phyloP scores from a whole-genome alignment of 1,140 invertebrate species.

The Apolygus lucorum region DNA sequence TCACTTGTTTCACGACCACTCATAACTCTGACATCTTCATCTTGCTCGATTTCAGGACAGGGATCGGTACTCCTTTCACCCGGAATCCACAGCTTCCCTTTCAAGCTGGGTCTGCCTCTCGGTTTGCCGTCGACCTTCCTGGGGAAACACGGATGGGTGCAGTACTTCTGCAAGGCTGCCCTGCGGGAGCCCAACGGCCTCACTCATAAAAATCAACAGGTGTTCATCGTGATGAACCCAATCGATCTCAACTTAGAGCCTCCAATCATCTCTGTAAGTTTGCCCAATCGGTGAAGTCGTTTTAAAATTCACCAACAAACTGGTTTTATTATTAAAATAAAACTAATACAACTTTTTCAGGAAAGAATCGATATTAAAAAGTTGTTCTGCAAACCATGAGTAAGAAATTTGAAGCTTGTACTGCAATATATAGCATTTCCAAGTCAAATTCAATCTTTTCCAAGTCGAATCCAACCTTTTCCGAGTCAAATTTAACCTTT shows the following conservation, averaged over 20 bases:
- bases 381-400: too few species aligned
- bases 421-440: too few species aligned
- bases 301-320: too few species aligned
- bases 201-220: conserved; percentile 91
- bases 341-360: too few species aligned
- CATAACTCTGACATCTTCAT: background rate
- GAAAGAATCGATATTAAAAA: too few species aligned
- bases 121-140: conserved; percentile 87
- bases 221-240: conserved; percentile 93
- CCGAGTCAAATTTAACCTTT: too few species aligned
- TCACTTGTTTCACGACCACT: too few species aligned
- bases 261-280: conserved; percentile 69
- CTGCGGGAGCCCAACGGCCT: conserved; percentile 79
- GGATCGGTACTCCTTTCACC: conserved; percentile 77
- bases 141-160: conserved; percentile 91
- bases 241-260: conserved; percentile 89
- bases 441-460: too few species aligned
- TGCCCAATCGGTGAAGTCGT: too few species aligned
- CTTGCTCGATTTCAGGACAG: conserved; percentile 49
- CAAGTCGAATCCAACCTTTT: too few species aligned
- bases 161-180: conserved; percentile 89
- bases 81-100: conserved; percentile 91
- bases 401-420: too few species aligned
- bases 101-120: conserved; percentile 81
- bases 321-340: too few species aligned